These are phyloP conservation scores for Mesocricetus auratus DNA, from an alignment of 2,113 vertebrate genomes.

Conservation along the genomic window DNA sequence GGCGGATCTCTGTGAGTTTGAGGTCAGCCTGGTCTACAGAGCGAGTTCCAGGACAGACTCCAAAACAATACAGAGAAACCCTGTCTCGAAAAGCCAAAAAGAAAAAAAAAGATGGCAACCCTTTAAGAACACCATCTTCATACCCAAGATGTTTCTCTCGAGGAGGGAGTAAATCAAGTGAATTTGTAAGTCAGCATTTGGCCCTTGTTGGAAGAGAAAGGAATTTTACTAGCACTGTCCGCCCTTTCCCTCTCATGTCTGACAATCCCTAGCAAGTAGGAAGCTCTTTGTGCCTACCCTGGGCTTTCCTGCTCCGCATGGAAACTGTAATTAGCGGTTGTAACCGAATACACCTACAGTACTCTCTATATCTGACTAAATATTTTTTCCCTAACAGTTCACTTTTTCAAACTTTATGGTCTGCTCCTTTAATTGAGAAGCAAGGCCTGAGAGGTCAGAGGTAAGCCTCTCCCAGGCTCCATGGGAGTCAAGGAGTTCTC, in stretches of 20 bases:
- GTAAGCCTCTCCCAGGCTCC: neutral
- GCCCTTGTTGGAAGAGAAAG: conserved; percentile 28
- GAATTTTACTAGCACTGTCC: neutral
- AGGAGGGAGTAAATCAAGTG: neutral
- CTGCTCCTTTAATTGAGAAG: neutral
- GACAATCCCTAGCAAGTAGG: conserved; percentile 6
- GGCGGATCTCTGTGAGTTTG: too few species aligned
- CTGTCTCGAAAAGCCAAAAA: too few species aligned
- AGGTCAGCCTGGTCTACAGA: too few species aligned
- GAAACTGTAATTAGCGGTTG: neutral
- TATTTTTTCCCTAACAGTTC: neutral
- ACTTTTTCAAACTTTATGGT: conserved; percentile 7
- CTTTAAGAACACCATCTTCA: neutral
- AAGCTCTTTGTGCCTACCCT: conserved; percentile 52
- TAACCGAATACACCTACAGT: neutral
- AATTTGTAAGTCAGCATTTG: neutral
- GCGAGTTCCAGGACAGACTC: too few species aligned
- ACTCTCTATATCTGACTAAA: neutral
- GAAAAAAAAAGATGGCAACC: too few species aligned
- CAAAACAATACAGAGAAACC: too few species aligned
- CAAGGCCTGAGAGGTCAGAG: neutral
- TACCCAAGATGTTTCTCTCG: neutral
- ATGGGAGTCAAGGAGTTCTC: neutral
- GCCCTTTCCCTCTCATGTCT: neutral
- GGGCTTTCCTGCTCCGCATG: neutral